Evolutionary conservation across 2,888 invertebrate species (phyloP), one percentile per base, ranked within the genome.

Genomic region (Hipparchia sbordonii): DNA sequence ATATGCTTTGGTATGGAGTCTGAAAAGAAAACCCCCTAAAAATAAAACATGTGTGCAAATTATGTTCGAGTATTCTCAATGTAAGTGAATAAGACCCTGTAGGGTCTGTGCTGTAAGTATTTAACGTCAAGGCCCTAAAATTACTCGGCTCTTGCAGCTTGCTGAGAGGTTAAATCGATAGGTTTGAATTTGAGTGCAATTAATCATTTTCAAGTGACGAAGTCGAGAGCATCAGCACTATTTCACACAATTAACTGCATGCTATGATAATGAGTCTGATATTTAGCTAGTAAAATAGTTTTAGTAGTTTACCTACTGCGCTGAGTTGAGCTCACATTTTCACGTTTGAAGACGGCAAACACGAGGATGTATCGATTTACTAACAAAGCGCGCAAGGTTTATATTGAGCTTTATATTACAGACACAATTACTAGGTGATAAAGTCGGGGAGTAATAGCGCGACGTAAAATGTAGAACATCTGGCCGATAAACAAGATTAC

Each of bases 21-120:
- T 2, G 59, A 45, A 68, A 67, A 71, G 63, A 46, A 68, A 10
- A 13, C 62, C 39, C 45, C 67, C 52, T 54, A 68, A 71, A 74
- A 51, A 45, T 63, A 46, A 67, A 69, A 23, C 67, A 72, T 65
- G 52, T 57, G 52, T 72, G 65, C 66, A 71, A 76, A 67, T 74
- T 74, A 48, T 60, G 61, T 68, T 74, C 39, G 66, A 76, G 76
- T 72, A 67, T 72, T 72, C 72, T 74, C 72, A 68, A 23, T 72
- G 67, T 72, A 70, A 67, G 69, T 70, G 72, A 75, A 74, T 70
- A 66, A 77, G 77, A 72, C 74, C 73, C 74, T 77, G 73, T 75
- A 73, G 70, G 74, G 75, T 67, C 74, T 77, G 71, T 69, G 70
- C 70, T 52, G 74, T 74, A 73, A 73, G 77, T 77, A 75, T 76